A percentile compares a stretch with the other conserved stretches of the same genome.
phyloP scores from a whole-genome alignment of 2,797 vertebrate species.

The Martes flavigula region DNA sequence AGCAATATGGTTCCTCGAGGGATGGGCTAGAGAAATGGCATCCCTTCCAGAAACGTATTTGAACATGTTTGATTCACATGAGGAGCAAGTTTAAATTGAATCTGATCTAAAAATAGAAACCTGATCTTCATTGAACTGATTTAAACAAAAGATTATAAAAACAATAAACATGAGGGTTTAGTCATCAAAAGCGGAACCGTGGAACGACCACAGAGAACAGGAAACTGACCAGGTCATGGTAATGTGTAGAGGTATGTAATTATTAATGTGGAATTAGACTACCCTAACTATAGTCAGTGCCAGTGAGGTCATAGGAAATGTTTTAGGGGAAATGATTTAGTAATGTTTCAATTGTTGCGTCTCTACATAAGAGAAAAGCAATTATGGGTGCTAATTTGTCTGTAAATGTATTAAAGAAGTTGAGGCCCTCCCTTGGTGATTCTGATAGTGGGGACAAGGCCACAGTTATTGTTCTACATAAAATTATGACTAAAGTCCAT shows the following conservation, averaged over 20 bases:
- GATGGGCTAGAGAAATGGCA: background rate
- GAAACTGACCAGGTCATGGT: background rate
- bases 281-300: background rate
- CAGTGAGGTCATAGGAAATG: background rate
- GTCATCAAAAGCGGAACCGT: background rate
- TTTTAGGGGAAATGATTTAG: background rate
- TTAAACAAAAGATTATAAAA: slow-evolving; percentile 1
- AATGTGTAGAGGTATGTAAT: background rate
- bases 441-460: background rate
- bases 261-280: background rate
- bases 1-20: background rate
- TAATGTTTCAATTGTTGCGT: background rate
- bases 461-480: background rate
- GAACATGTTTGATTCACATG: background rate
- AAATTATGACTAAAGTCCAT: background rate
- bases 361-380: background rate
- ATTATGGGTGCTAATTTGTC: background rate
- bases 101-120: background rate
- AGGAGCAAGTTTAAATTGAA: background rate
- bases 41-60: background rate
- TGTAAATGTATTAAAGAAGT: background rate
- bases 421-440: background rate
- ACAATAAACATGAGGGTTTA: background rate
- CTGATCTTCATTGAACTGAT: background rate
- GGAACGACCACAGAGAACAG: background rate